Percentiles rank a stretch among this genome's conserved stretches.
Conservation (phyloP, 2,113 vertebrate species). For the Arizona elegans region DNA sequence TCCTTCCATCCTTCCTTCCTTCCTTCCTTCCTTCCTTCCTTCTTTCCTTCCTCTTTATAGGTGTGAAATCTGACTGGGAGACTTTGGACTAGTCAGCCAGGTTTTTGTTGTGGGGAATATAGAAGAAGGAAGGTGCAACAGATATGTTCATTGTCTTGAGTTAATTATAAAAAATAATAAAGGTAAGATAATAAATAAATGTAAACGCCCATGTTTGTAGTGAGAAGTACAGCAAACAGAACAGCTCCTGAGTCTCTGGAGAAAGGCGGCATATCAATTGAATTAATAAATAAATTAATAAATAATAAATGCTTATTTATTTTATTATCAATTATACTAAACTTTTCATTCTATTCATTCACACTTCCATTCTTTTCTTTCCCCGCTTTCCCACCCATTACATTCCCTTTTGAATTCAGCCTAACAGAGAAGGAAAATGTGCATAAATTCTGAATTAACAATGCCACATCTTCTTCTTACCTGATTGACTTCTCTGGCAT, state of each 20-base stretch:
- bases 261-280: too few relatives aligned
- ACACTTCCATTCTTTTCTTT: neutral
- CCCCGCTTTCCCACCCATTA: neutral
- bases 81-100: neutral
- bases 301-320: neutral
- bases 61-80: neutral
- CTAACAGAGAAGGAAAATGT: neutral
- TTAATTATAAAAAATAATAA: neutral
- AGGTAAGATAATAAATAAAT: neutral
- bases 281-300: too few relatives aligned
- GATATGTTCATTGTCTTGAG: neutral
- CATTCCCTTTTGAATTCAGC: neutral
- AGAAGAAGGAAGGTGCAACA: neutral
- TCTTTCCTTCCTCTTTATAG: neutral
- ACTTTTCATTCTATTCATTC: neutral
- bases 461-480: conserved; percentile 63
- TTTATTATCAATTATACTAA: neutral
- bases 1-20: neutral
- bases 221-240: neutral
- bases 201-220: neutral
- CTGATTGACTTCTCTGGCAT: conserved; percentile 80
- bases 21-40: too few relatives aligned
- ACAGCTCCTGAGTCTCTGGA: neutral
- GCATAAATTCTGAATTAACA: neutral
- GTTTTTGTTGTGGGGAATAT: neutral